Base-by-base conservation (phyloP, 2,888 invertebrate genomes). In the Cheilosia urbana region DNA sequence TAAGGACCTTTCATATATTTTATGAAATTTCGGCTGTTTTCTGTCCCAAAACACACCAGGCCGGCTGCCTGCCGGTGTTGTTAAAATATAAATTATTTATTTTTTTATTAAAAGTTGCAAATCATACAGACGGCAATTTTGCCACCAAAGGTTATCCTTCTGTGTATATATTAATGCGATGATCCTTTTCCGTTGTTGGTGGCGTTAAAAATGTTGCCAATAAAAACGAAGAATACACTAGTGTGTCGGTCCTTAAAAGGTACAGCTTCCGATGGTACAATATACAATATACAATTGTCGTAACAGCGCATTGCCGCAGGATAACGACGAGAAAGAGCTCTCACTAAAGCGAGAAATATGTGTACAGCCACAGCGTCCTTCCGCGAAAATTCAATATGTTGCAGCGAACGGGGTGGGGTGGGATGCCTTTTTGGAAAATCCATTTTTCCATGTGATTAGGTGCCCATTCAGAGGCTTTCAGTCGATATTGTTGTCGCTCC, bases 361-460 rank as follows among this genome's bases (percentile, higher is more conserved):
- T 13, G 17, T 21, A 1, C 1, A 13, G 30, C 37, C 19, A 49
- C 63, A 57, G 47, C 40, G 24, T 78, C 9, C 40, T 73, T 53
- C 55, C 24, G n/a, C 40, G 49, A 24, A 42, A 40, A 77, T 62
- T 62, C 53, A 62, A 69, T 62, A 68, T 62, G 21, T 51, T 49
- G 15, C 17, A 4, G 3, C 34, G 1, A n/a, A 34, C 0, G 17
- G n/a, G 30, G 62, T 21, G 49, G 5, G 19, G 21, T 11, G 19
- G 21, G 53, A 60, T 58, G 49, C 42, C 27, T 63, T 80, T 63
- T 73, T 55, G 21, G 76, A 45, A 69, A 79, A 79, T 69, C 75
- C 79, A 65, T 84, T 84, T 84, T 84, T 84, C 84, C 84, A 79
- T 71, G 75, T 84, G 84, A 84, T 84, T 84, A 84, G 73, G 73